Evolutionary conservation across 2,113 vertebrate species (phyloP), one percentile per base, ranked within the genome.

Genomic region (Oreochromis niloticus): DNA sequence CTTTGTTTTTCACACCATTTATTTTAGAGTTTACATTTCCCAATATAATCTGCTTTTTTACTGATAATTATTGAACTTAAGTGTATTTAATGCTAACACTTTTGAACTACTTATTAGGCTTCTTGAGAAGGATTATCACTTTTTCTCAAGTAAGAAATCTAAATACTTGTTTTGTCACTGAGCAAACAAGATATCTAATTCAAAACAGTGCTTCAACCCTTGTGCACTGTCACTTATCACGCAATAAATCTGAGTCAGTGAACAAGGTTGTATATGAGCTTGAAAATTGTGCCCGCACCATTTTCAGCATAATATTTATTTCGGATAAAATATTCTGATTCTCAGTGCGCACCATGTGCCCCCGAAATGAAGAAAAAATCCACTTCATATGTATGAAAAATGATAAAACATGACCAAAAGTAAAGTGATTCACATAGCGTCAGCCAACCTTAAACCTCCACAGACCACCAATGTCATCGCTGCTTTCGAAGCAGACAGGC

Each of bases 401-500:
- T 2, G 1, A 39, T 68, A 14, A 43, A 24, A 41, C 4, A 12
- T 41, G 7, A 24, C 4, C n/a, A 14, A 71, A 10, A 6, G 52
- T 6, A 46, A 7, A 32, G 9, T 9, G 2, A 24, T 63, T 41
- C 8, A 13, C 4, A 3, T 2, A 12, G 12, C 4, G 9, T 19
- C 36, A 80, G 96, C 83, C 48, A 98, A 98, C 98, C 89, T 96
- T 94, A 91, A 97, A 98, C 89, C 95, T 96, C 98, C 98, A 99
- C 5, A 99, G 84, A 11, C 98, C 98, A 0, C 98, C 98, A 8
- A 98, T 97, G 95, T 97, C 97, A 84, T 96, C 39, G 1, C 95
- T 97, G 93, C 94, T 97, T 82, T 99, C 98, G 0, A 97, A 99
- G 95, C 98, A 99, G 85, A 96, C 97, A 4, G 98, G 97, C 87